Evolutionary conservation across 2,797 vertebrate genomes (phyloP).

Genomic region (Xenopus petersii): DNA sequence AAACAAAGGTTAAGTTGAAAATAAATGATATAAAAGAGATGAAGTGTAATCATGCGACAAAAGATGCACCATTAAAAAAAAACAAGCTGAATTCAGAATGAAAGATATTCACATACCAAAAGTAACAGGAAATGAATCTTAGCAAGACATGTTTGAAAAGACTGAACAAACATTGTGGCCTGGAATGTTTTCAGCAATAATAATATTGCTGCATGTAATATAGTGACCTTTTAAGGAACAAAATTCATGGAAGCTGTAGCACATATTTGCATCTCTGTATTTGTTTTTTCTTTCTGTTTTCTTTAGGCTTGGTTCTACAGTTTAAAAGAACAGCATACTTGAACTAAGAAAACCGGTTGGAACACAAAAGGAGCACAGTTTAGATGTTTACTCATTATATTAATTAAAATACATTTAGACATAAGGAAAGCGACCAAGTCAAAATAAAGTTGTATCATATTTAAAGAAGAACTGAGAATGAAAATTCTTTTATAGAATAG

Average conservation of each 20-base stretch:
- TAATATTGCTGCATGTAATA: conserved; percentile 6
- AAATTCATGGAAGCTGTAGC: not conserved
- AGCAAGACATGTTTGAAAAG: conserved; percentile 18
- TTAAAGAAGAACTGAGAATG: no score
- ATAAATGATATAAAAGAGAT: conserved; percentile 17
- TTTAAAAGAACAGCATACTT: no score
- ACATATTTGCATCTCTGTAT: not conserved
- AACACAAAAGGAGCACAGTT: no score
- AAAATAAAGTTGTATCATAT: no score
- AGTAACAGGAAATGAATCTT: conserved; percentile 19
- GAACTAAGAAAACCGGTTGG: no score
- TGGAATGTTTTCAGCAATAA: conserved; percentile 5
- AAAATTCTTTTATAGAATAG: no score
- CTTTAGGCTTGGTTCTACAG: no score
- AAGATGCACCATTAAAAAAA: conserved; percentile 10
- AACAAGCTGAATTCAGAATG: not conserved
- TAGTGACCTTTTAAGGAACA: conserved; percentile 7
- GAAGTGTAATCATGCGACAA: conserved; percentile 18
- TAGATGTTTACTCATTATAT: no score
- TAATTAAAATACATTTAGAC: no score
- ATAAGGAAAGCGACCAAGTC: no score
- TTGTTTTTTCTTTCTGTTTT: no score
- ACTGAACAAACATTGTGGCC: conserved; percentile 19
- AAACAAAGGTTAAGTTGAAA: conserved; percentile 3
- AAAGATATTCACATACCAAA: not conserved